Evolutionary conservation across 1,140 invertebrate species (phyloP).

Genomic region (Musca domestica): DNA sequence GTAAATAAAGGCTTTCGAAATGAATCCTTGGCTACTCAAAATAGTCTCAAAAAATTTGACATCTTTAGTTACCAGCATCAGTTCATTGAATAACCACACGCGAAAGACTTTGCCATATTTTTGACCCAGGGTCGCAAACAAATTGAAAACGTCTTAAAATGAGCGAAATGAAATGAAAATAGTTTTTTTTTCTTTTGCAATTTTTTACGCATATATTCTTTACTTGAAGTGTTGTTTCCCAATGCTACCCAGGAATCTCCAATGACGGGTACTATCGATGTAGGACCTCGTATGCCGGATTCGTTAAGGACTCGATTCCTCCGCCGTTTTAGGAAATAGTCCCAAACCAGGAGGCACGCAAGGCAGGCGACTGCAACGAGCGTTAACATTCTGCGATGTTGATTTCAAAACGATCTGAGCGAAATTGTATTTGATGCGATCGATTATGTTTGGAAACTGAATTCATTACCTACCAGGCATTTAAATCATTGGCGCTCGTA

Average conservation of each 20-base stretch:
- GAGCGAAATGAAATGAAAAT: background rate
- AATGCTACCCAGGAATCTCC: slow-evolving; percentile 33
- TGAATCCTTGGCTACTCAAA: slow-evolving; percentile 16
- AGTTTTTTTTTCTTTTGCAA: slow-evolving; percentile 35
- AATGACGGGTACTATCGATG: slow-evolving; percentile 29
- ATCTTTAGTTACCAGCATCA: slow-evolving; percentile 41
- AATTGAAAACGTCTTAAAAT: slow-evolving; percentile 69
- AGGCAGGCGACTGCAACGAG: slow-evolving; percentile 11
- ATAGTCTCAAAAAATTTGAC: slow-evolving; percentile 25
- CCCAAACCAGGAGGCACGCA: slow-evolving; percentile 31
- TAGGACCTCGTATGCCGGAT: slow-evolving; percentile 32
- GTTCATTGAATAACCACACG: slow-evolving; percentile 57
- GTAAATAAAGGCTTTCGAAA: slow-evolving; percentile 32
- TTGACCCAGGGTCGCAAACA: slow-evolving; percentile 60
- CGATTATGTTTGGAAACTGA: no score
- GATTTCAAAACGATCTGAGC: no score
- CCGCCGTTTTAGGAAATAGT: slow-evolving; percentile 34
- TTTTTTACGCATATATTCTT: slow-evolving; percentile 16
- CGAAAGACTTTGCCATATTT: slow-evolving; percentile 59
- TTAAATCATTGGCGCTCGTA: no score
- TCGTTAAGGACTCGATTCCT: slow-evolving; percentile 31
- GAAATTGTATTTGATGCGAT: no score
- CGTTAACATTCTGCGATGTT: no score
- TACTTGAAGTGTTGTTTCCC: slow-evolving; percentile 33
- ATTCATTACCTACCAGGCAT: no score